These are phyloP conservation scores for Vulpes lagopus DNA, from an alignment of 2,113 vertebrate genomes.

Conservation along the genomic window DNA sequence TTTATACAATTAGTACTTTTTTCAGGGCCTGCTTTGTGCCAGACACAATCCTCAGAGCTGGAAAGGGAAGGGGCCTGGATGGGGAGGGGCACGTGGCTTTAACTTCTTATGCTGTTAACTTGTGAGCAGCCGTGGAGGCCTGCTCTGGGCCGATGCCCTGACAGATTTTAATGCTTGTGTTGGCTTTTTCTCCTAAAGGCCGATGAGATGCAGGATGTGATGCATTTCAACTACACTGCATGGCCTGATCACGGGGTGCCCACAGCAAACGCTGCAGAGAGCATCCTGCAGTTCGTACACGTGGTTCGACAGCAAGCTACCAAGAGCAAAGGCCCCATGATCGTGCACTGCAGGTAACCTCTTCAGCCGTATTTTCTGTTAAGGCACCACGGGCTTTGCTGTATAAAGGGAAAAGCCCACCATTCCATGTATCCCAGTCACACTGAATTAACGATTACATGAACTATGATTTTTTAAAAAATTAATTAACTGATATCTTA, in stretches of 20 bases:
- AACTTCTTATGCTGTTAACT: fast-evolving
- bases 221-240: constrained; percentile 97
- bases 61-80: background rate
- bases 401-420: background rate
- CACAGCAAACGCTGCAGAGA: constrained; percentile 94
- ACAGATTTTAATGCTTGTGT: background rate
- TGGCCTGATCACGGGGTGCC: constrained; percentile 99
- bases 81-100: background rate
- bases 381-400: fast-evolving
- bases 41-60: background rate
- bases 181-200: constrained; percentile 87
- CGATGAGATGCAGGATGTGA: constrained; percentile 93
- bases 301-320: constrained; percentile 94
- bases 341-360: constrained; percentile 97
- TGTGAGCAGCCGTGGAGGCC: fast-evolving
- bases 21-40: background rate
- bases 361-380: fast-evolving
- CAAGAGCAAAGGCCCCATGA: constrained; percentile 92
- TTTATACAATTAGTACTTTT: background rate
- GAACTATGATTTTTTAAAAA: background rate
- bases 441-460: background rate
- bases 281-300: constrained; percentile 97
- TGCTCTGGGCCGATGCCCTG: background rate
- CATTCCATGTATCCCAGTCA: background rate
- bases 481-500: background rate